phyloP scores from a whole-genome alignment of 2,888 invertebrate genomes.

The Synanthedon tipuliformis region DNA sequence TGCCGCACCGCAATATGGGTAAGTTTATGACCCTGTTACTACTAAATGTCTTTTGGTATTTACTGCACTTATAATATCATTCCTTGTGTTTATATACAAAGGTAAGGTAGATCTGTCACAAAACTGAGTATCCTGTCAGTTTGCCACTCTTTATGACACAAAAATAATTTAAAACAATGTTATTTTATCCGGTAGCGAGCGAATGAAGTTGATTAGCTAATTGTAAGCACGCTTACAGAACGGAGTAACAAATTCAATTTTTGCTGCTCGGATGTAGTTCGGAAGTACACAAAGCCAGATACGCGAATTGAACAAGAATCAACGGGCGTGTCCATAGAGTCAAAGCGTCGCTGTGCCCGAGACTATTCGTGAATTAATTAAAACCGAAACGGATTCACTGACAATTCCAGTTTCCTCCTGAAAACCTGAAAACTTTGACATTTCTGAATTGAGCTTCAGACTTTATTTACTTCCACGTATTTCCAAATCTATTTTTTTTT shows the following conservation, averaged over 20 bases:
- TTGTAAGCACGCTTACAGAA: background rate
- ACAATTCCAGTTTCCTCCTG: conserved; percentile 12
- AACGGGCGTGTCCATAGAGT: conserved; percentile 22
- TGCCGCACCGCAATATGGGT: conserved; percentile 2
- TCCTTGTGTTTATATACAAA: too few species aligned
- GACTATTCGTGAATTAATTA: conserved; percentile 26
- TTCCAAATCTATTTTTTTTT: too few species aligned
- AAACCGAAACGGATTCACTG: conserved; percentile 18
- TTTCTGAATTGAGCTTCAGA: background rate
- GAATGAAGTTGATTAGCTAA: background rate
- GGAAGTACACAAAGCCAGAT: conserved; percentile 1
- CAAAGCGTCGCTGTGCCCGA: conserved; percentile 17
- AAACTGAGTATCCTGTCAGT: too few species aligned
- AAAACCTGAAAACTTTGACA: conserved; percentile 13
- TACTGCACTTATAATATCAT: too few species aligned
- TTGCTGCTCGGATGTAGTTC: background rate
- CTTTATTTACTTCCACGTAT: too few species aligned
- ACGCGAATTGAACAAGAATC: conserved; percentile 20
- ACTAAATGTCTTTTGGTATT: too few species aligned
- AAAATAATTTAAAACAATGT: too few species aligned
- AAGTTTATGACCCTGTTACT: too few species aligned
- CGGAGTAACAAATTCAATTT: background rate
- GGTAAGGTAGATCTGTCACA: too few species aligned
- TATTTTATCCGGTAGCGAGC: too few species aligned
- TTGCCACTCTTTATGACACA: too few species aligned